Base-by-base conservation (phyloP, 2,797 vertebrate species). In the Alca torda region DNA sequence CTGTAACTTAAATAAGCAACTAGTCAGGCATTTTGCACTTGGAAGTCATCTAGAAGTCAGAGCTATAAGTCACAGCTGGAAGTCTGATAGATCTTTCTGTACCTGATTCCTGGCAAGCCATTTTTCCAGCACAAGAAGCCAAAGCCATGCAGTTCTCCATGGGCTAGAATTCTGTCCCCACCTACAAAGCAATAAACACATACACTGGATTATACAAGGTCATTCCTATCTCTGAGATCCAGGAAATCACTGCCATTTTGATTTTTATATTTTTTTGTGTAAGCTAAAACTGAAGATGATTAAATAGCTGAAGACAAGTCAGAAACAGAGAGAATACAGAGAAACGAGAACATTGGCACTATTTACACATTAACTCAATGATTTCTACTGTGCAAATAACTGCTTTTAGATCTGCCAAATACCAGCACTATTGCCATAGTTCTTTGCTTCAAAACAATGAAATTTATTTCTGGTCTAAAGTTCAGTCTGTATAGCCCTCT, bases 141-240 rank as follows among this genome's bases (percentile, higher is more conserved):
- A 99, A 93, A 99, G 96, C 99, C 99, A 99, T 12, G 99, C 98
- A 93, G 99, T 96, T 97, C 91, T 99, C 96, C 99, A 98, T 37
- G 99, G 99, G 95, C 97, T 99, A 51, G 91, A 97, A 48, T 96
- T 96, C 46, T 90, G 86, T 23, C 84, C 89, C 87, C 92, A 96
- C 56, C 98, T 98, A 74, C 51, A 97, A 96, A 24, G 41, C 45
- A 78, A 92, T 43, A 94, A 86, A 39, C 33, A 94, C 9, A 31
- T 10, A 89, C 6, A 51, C 10, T 24, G 12, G 12, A 70, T 90
- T 89, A 91, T 21, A 72, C 4, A 78, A 64, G 4, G 37, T 5
- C 2, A 0, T 51, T 67, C 30, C 33, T 17, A 76, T 13, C 19
- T 39, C 45, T 23, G 45, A 82, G 39, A 69, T 37, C 13, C 45